Conservation (phyloP, 2,797 vertebrate genomes). For the Chelmon rostratus region DNA sequence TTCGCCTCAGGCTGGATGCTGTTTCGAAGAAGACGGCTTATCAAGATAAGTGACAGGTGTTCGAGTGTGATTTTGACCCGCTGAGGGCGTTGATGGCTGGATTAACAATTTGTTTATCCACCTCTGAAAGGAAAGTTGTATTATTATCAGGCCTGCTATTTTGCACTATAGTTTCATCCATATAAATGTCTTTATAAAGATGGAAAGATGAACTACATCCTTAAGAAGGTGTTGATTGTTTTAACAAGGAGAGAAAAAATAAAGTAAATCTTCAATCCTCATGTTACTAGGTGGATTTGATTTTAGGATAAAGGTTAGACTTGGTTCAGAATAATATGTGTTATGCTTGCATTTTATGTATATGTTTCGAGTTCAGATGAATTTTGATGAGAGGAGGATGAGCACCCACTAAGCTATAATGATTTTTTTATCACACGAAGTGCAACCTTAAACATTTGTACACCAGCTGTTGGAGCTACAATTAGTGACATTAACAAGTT, state of each 20-base stretch:
- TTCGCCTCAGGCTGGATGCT: slow-evolving; percentile 35
- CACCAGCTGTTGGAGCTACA: not conserved
- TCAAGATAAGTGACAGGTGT: slow-evolving; percentile 52
- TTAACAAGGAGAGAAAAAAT: not conserved
- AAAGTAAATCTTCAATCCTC: not conserved
- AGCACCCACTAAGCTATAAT: not conserved
- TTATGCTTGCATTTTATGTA: not conserved
- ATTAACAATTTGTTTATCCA: slow-evolving; percentile 41
- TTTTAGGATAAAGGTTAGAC: not conserved
- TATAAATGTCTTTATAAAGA: slow-evolving; percentile 13
- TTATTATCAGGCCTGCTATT: slow-evolving; percentile 27
- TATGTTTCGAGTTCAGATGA: not conserved
- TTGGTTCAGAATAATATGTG: not conserved
- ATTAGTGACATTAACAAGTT: not conserved
- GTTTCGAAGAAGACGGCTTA: slow-evolving; percentile 8
- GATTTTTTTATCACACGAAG: not conserved
- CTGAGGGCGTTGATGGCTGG: slow-evolving; percentile 26
- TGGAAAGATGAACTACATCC: not conserved
- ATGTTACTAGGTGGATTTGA: not conserved
- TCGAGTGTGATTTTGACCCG: slow-evolving; percentile 43
- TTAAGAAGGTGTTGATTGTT: not conserved
- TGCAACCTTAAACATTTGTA: not conserved
- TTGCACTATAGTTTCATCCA: not conserved
- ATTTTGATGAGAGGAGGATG: slow-evolving; percentile 1
- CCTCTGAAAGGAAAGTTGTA: slow-evolving; percentile 10